Evolutionary conservation across 2,113 vertebrate species (phyloP).

Genomic region (Sphyrna mokarran): DNA sequence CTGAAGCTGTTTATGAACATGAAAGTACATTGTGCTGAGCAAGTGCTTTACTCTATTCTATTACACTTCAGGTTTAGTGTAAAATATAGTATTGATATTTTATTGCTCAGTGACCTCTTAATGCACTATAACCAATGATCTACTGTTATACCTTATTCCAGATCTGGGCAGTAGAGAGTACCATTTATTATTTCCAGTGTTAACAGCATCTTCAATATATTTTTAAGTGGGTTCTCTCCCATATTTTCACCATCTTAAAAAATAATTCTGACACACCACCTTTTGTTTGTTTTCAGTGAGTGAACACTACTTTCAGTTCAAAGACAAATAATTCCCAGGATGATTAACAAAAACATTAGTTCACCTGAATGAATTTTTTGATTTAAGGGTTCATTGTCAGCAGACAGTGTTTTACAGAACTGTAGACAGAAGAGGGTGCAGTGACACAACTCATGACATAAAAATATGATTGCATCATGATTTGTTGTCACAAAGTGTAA

Average conservation of each 20-base stretch:
- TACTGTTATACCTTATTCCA: background rate
- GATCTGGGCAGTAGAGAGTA: background rate
- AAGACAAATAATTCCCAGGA: background rate
- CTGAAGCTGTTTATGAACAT: background rate
- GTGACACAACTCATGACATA: background rate
- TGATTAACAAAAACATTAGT: background rate
- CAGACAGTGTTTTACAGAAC: background rate
- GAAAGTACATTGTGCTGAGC: background rate
- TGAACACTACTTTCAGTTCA: background rate
- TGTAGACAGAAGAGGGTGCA: constrained; percentile 13
- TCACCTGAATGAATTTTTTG: background rate
- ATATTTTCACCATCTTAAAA: background rate
- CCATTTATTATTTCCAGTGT: background rate
- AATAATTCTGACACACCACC: background rate
- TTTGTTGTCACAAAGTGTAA: background rate
- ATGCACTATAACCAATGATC: background rate
- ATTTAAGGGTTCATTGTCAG: background rate
- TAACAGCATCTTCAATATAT: background rate
- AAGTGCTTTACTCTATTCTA: background rate
- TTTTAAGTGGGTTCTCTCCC: background rate
- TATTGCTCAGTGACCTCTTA: background rate
- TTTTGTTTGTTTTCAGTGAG: background rate
- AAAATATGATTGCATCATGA: background rate
- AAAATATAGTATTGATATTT: background rate
- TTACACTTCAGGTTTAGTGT: background rate